Conservation (phyloP, 2,797 vertebrate genomes). For the Tympanoctomys barrerae region DNA sequence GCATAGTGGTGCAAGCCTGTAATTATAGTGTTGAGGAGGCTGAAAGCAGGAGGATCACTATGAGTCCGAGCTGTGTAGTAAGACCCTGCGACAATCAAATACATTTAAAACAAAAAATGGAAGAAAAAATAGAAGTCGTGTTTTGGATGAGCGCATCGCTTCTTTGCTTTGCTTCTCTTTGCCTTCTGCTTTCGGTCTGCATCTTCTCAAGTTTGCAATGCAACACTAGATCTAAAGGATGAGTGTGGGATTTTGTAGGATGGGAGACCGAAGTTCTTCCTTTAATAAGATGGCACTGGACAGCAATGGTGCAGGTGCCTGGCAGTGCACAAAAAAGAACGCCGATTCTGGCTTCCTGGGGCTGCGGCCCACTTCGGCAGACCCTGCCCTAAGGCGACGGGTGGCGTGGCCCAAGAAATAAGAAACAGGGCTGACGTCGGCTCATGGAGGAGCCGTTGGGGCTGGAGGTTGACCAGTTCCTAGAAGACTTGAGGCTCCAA, state of each 20-base stretch:
- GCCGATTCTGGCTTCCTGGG: conserved; percentile 81
- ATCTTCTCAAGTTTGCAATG: too few species aligned
- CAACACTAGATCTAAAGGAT: too few species aligned
- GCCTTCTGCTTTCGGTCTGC: too few species aligned
- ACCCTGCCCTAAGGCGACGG: conserved; percentile 73
- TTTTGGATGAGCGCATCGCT: too few species aligned
- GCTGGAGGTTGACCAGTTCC: conserved; percentile 92
- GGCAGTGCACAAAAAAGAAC: not conserved
- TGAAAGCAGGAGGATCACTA: too few species aligned
- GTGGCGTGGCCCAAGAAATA: conserved; percentile 91
- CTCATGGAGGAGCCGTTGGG: conserved; percentile 89
- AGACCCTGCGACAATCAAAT: too few species aligned
- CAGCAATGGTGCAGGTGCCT: accelerated
- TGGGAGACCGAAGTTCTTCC: accelerated
- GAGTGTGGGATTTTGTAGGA: not conserved
- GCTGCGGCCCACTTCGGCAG: conserved; percentile 76
- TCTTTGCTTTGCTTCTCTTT: too few species aligned
- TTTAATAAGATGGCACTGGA: conserved; percentile 82
- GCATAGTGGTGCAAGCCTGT: too few species aligned
- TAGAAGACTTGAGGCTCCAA: conserved; percentile 93
- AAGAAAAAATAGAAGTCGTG: too few species aligned
- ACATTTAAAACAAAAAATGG: too few species aligned
- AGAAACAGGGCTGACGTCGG: conserved; percentile 95
- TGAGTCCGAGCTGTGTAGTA: too few species aligned
- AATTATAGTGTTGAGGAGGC: too few species aligned